Base-by-base conservation (phyloP, 1,140 invertebrate species). In the Harpegnathos saltator region DNA sequence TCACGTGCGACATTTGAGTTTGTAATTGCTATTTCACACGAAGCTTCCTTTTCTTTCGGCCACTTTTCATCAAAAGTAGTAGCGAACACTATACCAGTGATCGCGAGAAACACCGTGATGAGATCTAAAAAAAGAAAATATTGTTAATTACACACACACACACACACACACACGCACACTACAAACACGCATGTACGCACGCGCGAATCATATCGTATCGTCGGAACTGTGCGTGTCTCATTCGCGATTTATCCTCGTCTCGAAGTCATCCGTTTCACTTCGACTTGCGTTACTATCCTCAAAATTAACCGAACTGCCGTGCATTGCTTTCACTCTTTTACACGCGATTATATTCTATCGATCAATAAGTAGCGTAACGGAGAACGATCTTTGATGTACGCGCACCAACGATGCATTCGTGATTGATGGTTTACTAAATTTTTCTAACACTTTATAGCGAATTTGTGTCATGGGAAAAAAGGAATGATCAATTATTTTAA, bases 1-100 rank as follows among this genome's bases (percentile, higher is more conserved):
- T n/a, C 58, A 78, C 59, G 44, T n/a, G 33, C 82, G 48, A 84
- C 72, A 69, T 87, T 88, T 87, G 54, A 87, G 87, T 85, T 88
- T 38, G 5, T 62, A n/a, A 88, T 63, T 59, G 59, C 82, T 62
- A n/a, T 65, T 75, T 52, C 22, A 19, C 24, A 29, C 50, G 54
- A 54, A 19, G 59, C 63, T 75, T 83, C 80, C 71, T 83, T 58
- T 24, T 74, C 63, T 86, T 77, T 83, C 9, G 65, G 65, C 52
- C 33, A 59, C 15, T 58, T 78, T 58, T n/a, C 38, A 56, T 58
- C 33, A 24, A 71, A 80, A 58, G n/a, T 14, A 75, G 24, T 33
- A 52, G 44, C 29, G 38, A 29, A 44, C 38, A 44, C n/a, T n/a
- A n/a, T 44, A 71, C n/a, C 24, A 33, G 44, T 24, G 38, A 44